Percentiles rank a stretch among this genome's conserved stretches.
Conservation (phyloP, 2,113 vertebrate species). For the Tragelaphus buxtoni region DNA sequence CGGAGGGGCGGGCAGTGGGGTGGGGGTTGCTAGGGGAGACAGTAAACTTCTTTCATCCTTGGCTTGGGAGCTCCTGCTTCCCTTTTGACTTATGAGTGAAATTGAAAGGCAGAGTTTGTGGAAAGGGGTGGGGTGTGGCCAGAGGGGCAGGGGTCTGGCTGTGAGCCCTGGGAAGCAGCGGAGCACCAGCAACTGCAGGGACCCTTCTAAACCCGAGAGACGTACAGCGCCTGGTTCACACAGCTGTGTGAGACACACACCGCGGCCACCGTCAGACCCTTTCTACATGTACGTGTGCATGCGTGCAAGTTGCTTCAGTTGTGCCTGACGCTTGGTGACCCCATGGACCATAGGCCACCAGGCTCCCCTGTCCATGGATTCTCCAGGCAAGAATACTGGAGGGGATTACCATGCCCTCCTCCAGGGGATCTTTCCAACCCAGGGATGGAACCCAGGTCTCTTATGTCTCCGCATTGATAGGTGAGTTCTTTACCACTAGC, state of each 20-base stretch:
- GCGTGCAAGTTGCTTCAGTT: background rate
- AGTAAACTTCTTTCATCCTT: constrained; percentile 78
- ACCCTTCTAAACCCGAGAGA: background rate
- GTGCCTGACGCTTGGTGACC: background rate
- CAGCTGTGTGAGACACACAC: background rate
- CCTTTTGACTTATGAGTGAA: constrained; percentile 2
- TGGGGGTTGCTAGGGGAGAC: constrained; percentile 80
- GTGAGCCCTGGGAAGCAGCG: background rate
- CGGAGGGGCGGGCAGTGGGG: constrained; percentile 79
- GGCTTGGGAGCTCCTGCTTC: constrained; percentile 33
- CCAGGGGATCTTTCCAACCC: background rate
- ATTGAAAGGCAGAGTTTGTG: background rate
- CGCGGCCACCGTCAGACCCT: background rate
- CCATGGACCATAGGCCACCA: background rate
- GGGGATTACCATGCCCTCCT: background rate
- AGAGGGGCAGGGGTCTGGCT: background rate
- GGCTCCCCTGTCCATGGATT: background rate
- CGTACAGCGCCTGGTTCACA: background rate
- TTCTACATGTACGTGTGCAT: background rate
- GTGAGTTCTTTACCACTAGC: background rate
- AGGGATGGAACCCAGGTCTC: background rate
- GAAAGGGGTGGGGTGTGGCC: background rate
- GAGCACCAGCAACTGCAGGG: accelerated
- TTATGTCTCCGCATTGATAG: background rate
- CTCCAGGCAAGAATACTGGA: background rate